These are phyloP conservation scores for Xanthia togata DNA, from an alignment of 2,888 invertebrate species.

Conservation along the genomic window DNA sequence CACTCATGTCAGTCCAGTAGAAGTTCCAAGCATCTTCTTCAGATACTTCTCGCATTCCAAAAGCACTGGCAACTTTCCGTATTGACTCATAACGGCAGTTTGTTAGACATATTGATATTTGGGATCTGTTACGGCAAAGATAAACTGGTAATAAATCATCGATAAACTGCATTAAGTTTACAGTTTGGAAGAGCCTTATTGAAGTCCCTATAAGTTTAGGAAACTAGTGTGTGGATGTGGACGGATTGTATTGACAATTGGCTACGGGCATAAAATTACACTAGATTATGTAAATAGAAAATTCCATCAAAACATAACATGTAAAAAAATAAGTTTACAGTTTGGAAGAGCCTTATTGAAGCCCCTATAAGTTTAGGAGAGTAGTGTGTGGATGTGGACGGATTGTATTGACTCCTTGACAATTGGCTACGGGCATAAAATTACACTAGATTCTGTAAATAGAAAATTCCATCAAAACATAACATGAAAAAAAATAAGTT, in stretches of 20 bases:
- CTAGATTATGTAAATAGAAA: neutral
- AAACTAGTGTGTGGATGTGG: neutral
- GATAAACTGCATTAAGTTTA: neutral
- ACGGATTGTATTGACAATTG: neutral
- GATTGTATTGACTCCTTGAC: neutral
- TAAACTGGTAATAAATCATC: neutral
- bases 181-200: neutral
- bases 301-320: too few relatives aligned
- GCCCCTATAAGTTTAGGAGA: neutral
- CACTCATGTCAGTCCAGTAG: constrained; percentile 97
- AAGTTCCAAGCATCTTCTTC: constrained; percentile 97
- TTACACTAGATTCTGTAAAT: neutral
- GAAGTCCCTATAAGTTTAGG: neutral
- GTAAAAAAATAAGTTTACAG: neutral
- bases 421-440: neutral
- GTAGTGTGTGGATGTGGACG: neutral
- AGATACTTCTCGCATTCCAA: constrained; percentile 94
- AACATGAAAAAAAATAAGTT: too few relatives aligned
- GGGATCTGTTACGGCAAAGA: constrained; percentile 76
- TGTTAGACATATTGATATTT: constrained; percentile 92
- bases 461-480: too few relatives aligned
- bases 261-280: neutral
- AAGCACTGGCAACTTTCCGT: constrained; percentile 92
- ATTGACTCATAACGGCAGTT: constrained; percentile 94
- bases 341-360: neutral